Evolutionary conservation across 2,797 vertebrate species (phyloP).

Genomic region (Scyliorhinus canicula): DNA sequence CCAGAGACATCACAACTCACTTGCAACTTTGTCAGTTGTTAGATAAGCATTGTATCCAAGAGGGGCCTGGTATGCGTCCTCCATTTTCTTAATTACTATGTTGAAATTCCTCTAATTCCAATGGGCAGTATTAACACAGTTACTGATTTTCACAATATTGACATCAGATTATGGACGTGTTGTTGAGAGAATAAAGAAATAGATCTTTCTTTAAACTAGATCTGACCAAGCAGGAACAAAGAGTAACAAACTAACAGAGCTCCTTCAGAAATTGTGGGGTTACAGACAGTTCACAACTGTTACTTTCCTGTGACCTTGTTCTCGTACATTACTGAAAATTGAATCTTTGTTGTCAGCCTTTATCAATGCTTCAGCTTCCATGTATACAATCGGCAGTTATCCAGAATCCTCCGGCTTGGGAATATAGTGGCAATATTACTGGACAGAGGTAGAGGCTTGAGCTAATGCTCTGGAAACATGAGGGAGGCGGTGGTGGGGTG

Average conservation of each 20-base stretch:
- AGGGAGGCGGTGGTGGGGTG: no score
- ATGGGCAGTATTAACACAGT: background rate
- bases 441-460: background rate
- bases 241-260: background rate
- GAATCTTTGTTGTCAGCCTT: conserved; percentile 28
- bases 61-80: background rate
- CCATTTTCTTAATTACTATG: background rate
- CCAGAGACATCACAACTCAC: conserved; percentile 28
- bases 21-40: conserved; percentile 20
- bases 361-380: conserved; percentile 18
- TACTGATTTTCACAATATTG: background rate
- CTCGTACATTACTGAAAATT: background rate
- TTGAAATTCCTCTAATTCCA: background rate
- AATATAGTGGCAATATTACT: background rate
- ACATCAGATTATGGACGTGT: background rate
- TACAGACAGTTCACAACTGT: conserved; percentile 33
- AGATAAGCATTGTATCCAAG: background rate
- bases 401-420: no score
- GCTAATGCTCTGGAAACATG: background rate
- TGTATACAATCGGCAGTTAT: background rate
- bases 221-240: background rate
- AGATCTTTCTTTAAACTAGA: background rate
- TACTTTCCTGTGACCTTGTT: conserved; percentile 33
- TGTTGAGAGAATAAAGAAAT: background rate
- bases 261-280: background rate